phyloP scores from a whole-genome alignment of 2,888 invertebrate species.

The Drosophila robusta region DNA sequence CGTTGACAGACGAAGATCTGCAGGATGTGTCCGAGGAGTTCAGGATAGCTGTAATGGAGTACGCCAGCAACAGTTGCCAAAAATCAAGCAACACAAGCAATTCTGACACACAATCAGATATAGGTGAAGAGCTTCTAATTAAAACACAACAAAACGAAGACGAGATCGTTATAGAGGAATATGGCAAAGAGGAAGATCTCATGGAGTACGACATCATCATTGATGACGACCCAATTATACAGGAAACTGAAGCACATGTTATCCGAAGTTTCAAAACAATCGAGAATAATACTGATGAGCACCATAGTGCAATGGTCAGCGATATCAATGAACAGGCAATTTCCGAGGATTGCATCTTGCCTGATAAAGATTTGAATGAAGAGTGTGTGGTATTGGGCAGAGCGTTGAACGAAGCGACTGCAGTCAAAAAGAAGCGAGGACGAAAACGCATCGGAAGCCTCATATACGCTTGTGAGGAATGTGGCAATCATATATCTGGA shows the following conservation, averaged over 20 bases:
- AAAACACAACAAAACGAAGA: constrained; percentile 3
- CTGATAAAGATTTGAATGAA: constrained; percentile 18
- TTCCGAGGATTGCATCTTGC: constrained; percentile 6
- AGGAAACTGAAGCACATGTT: constrained; percentile 9
- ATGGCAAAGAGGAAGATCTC: constrained; percentile 6
- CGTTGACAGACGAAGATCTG: constrained; percentile 37
- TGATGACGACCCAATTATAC: constrained; percentile 20
- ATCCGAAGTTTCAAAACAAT: background rate
- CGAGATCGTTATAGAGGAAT: constrained; percentile 3
- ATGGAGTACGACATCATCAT: constrained; percentile 45
- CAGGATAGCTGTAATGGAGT: constrained; percentile 23
- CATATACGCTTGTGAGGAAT: constrained; percentile 62
- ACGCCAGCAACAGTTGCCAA: constrained; percentile 6
- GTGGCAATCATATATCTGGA: constrained; percentile 66
- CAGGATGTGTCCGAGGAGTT: constrained; percentile 37
- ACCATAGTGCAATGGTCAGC: constrained; percentile 1
- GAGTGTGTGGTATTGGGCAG: constrained; percentile 22
- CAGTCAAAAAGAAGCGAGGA: constrained; percentile 28
- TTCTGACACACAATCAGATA: constrained; percentile 9
- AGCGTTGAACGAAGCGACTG: constrained; percentile 18
- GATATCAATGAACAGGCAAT: constrained; percentile 1
- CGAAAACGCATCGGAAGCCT: constrained; percentile 35
- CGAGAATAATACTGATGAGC: background rate
- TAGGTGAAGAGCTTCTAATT: constrained; percentile 6
- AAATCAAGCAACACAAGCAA: constrained; percentile 8